Base-by-base conservation (phyloP, 2,888 invertebrate genomes). In the Gryllus longicercus region DNA sequence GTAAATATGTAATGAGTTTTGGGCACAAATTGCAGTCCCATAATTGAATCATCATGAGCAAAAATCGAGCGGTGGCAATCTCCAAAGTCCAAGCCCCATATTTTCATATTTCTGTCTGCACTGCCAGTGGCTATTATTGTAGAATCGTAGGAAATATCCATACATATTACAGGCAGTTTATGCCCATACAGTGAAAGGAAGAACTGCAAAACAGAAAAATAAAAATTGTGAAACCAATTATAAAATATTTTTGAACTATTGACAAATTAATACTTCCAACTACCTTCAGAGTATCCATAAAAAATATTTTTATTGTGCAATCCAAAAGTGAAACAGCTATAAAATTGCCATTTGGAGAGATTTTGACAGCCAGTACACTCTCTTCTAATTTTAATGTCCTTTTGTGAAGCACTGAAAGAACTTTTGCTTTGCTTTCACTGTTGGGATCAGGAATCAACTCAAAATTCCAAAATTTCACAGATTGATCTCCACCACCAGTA, bases 11-110 rank as follows among this genome's bases (percentile, higher is more conserved):
- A 92, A 87, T 98, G 98, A 5, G 97, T 98, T 84, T 91, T 92
- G 0, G 96, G 95, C 25, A 98, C 92, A 86, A 99, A 99, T 84
- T 94, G 92, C 51, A 99, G 86, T 51, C 94, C 92, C 81, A 96
- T 97, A 14, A 99, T 93, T 0, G 97, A 95, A 87, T 98, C 97
- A 85, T 98, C 97, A 87, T 99, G 99, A 0, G 98, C 98, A 87
- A 98, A 96, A 83, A 99, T 90, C 0, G 97, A 97, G 85, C 92
- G 93, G 88, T 97, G 98, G 84, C 98, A 98, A 87, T 99, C 98
- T n/a, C 99, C 99, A 87, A 97, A 99, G 88, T 99, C 98, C 88
- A 99, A 91, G 63, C 99, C 99, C 99, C 99, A 99, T 82, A 99
- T 93, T 89, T 98, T 98, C 50, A 99, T 92, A 78, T 96, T 98